Evolutionary conservation across 2,113 vertebrate genomes (phyloP).

Genomic region (Rattus rattus): DNA sequence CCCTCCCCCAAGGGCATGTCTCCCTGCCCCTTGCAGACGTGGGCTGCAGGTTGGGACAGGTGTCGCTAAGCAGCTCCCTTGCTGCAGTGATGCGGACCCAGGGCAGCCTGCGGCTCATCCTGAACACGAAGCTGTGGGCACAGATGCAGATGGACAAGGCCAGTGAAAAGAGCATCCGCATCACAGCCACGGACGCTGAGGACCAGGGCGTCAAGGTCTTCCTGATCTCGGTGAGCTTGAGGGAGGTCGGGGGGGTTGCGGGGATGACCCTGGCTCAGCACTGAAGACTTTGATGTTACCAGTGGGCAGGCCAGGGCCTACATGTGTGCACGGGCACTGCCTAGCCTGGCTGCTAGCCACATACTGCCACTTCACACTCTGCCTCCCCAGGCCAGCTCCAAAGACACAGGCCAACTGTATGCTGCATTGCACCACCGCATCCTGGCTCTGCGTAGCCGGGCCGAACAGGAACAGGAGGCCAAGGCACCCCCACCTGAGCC

Average conservation of each 20-base stretch:
- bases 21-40: neutral
- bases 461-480: conserved; percentile 93
- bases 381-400: conserved; percentile 93
- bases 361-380: neutral
- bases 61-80: neutral
- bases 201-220: conserved; percentile 99
- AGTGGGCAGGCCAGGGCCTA: neutral
- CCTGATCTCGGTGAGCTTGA: conserved; percentile 94
- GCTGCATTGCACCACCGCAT: conserved; percentile 97
- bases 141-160: conserved; percentile 99
- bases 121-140: conserved; percentile 99
- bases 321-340: neutral
- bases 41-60: neutral
- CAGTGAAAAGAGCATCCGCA: conserved; percentile 97
- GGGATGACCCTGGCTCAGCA: neutral
- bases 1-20: neutral
- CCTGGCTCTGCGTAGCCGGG: conserved; percentile 93
- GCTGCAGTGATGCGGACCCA: conserved; percentile 97
- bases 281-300: no score
- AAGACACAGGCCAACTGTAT: conserved; percentile 96
- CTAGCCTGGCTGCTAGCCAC: neutral
- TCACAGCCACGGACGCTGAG: conserved; percentile 98
- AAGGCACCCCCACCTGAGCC: conserved; percentile 88
- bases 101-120: conserved; percentile 96
- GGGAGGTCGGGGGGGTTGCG: no score